Base-by-base conservation (phyloP, 2,797 vertebrate genomes). In the Pterois miles region DNA sequence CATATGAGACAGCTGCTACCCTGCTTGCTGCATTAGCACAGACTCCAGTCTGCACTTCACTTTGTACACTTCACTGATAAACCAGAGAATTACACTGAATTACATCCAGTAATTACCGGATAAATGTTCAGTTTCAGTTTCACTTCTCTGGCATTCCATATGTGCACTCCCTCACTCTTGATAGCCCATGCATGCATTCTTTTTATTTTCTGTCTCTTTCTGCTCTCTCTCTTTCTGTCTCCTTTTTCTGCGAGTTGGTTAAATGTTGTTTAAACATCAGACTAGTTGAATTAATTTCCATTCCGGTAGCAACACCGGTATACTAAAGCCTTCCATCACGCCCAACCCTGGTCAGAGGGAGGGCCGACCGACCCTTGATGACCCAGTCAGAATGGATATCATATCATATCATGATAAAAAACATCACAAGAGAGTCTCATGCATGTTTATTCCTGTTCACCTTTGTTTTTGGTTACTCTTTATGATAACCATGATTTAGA, bases 101-200 rank as follows among this genome's bases (percentile, higher is more conserved):
- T 67, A 33, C 29, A 63, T 36, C 29, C 48, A 60, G 23, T 57
- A 56, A 79, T 62, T 56, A 73, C 40, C 59, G 58, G 71, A 70
- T 65, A 18, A 57, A 63, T 65, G 65, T 60, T 43, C 10, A 25
- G 11, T 43, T 74, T 58, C 23, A 52, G 11, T 69, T 74, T 58
- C 23, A 57, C 31, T 64, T 50, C 23, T 68, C 16, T 73, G 27
- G 25, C 48, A 57, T 4, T 58, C 50, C 40, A 13, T 48, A 70
- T 52, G 33, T 14, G 3, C 4, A 25, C 57, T 57, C n/a, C 38
- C 20, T 54, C 12, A 58, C 65, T 63, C 58, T 58, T 68, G 38
- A 68, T 78, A 3, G 16, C 43, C 62, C 27, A 46, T 71, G 68
- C 54, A 66, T 34, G 0, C 1, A 2, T 0, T 0, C 53, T 71